phyloP scores from a whole-genome alignment of 2,113 vertebrate species.

The Fukomys damarensis region DNA sequence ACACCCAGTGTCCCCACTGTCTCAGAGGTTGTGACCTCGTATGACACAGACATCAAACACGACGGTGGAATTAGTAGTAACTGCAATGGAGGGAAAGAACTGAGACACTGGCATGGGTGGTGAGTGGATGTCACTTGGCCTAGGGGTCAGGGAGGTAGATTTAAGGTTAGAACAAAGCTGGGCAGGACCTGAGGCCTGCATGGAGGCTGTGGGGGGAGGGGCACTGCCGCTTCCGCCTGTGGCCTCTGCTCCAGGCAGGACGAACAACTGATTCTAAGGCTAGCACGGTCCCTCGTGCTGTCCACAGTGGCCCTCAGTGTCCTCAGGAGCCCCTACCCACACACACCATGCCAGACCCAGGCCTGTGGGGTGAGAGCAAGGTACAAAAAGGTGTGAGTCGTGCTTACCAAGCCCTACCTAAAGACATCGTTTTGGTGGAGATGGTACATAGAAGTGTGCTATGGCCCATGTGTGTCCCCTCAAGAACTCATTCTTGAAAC shows the following conservation, averaged over 20 bases:
- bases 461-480: no score
- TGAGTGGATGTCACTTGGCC: not conserved
- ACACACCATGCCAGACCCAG: not conserved
- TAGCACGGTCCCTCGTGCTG: not conserved
- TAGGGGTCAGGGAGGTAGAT: not conserved
- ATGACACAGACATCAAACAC: not conserved
- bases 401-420: not conserved
- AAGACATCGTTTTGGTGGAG: not conserved
- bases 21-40: not conserved
- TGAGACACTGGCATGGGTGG: not conserved
- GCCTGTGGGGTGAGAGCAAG: not conserved
- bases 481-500: not conserved
- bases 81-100: not conserved
- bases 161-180: not conserved
- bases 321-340: not conserved
- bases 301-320: not conserved
- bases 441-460: not conserved
- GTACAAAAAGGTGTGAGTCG: no score
- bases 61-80: rapidly evolving
- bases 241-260: not conserved
- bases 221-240: not conserved
- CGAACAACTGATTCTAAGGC: not conserved
- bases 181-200: not conserved
- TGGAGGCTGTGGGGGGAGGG: rapidly evolving
- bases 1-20: not conserved